Percentiles rank a stretch among this genome's conserved stretches.
phyloP scores from a whole-genome alignment of 2,888 invertebrate species.

The Campaea margaritaria region DNA sequence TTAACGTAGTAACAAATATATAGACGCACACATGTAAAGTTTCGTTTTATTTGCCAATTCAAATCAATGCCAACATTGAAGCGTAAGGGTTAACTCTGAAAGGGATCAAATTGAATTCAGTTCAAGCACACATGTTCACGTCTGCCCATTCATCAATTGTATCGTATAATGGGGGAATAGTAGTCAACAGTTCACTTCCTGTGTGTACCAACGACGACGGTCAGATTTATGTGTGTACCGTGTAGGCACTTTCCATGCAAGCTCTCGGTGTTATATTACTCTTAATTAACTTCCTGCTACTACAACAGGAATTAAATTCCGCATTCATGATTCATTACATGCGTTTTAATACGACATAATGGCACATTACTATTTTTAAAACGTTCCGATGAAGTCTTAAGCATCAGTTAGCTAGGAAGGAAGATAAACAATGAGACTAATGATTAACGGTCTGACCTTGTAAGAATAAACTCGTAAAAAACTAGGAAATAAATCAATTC shows the following conservation, averaged over 20 bases:
- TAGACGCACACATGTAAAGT: conserved; percentile 10
- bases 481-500: conserved; percentile 35
- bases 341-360: conserved; percentile 22
- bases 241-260: conserved; percentile 30
- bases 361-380: conserved; percentile 7
- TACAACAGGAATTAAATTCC: conserved; percentile 35
- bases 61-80: conserved; percentile 73
- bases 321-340: conserved; percentile 15
- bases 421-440: conserved; percentile 33
- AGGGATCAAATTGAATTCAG: conserved; percentile 80
- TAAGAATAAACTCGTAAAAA: conserved; percentile 26
- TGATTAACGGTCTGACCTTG: conserved; percentile 41
- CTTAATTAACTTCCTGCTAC: conserved; percentile 46
- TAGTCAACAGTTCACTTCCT: conserved; percentile 76
- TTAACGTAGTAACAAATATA: conserved; percentile 8
- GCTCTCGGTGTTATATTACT: conserved; percentile 30
- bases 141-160: conserved; percentile 79
- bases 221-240: conserved; percentile 44
- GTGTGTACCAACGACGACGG: conserved; percentile 46
- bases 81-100: conserved; percentile 75
- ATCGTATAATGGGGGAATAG: conserved; percentile 74
- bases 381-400: conserved; percentile 8
- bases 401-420: conserved; percentile 21
- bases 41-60: conserved; percentile 73
- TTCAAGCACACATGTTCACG: conserved; percentile 75